phyloP scores from a whole-genome alignment of 23 tunicate genomes.

The Trididemnum miniatum region DNA sequence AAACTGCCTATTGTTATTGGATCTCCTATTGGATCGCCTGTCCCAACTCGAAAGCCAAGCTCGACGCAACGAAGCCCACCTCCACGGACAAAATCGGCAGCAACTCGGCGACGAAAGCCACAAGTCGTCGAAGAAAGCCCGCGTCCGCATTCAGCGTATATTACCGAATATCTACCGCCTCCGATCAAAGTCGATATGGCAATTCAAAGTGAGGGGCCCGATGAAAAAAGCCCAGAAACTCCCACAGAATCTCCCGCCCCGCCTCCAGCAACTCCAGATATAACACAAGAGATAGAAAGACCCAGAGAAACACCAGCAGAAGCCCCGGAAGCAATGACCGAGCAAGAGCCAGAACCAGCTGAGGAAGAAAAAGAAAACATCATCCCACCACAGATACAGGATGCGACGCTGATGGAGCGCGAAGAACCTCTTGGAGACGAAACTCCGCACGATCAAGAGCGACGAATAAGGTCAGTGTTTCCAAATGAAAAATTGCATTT shows the following conservation, averaged over 20 bases:
- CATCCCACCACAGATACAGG: background rate
- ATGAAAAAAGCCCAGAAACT: background rate
- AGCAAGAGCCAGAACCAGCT: background rate
- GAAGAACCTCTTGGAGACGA: constrained; percentile 1
- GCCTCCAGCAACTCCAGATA: background rate
- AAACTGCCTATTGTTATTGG: constrained; percentile 55
- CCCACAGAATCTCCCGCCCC: constrained; percentile 38
- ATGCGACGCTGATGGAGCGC: background rate
- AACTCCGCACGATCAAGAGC: background rate
- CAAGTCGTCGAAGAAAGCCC: background rate
- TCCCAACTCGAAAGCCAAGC: constrained; percentile 38
- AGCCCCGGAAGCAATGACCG: background rate
- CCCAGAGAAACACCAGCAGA: background rate
- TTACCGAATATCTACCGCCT: constrained; percentile 18
- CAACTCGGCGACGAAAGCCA: background rate
- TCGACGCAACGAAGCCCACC: background rate
- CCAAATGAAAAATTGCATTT: background rate
- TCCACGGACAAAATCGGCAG: constrained; percentile 19
- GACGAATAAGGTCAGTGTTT: constrained; percentile 5
- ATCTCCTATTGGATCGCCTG: constrained; percentile 56
- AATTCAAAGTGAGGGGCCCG: constrained; percentile 37
- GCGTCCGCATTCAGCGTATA: constrained; percentile 23
- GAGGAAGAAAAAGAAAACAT: background rate
- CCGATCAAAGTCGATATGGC: constrained; percentile 73
- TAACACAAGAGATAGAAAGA: background rate